A percentile compares a stretch with the other conserved stretches of the same genome.
phyloP scores from a whole-genome alignment of 1,140 invertebrate genomes.

The Drosophila funebris region DNA sequence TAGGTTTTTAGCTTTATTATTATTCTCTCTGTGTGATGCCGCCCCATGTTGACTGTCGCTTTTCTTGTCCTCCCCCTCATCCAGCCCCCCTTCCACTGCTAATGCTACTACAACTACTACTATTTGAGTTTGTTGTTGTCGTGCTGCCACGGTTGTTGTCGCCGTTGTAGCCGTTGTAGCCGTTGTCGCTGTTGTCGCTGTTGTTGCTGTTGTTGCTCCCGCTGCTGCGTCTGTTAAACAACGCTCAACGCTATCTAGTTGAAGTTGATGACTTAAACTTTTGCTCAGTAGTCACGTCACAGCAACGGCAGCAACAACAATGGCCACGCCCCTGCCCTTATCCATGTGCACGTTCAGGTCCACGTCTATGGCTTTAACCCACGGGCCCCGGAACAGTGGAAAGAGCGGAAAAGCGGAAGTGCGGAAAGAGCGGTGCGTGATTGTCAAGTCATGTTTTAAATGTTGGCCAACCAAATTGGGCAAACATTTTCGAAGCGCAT shows the following conservation, averaged over 20 bases:
- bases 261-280: conserved; percentile 76
- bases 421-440: conserved; percentile 48
- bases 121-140: neutral
- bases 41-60: neutral
- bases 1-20: neutral
- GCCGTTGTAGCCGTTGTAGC: neutral
- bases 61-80: neutral
- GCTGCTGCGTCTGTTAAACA: conserved; percentile 56
- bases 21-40: neutral
- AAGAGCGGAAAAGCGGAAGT: neutral
- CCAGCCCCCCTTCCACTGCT: too few species aligned
- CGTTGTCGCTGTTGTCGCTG: conserved; percentile 1
- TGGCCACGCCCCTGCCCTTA: neutral
- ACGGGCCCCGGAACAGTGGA: too few species aligned
- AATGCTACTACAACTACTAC: too few species aligned
- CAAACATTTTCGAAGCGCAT: conserved; percentile 67
- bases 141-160: neutral
- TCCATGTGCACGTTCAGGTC: neutral
- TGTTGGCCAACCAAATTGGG: conserved; percentile 79
- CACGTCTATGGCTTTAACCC: neutral
- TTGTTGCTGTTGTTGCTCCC: conserved; percentile 1
- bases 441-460: conserved; percentile 81
- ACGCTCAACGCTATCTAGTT: conserved; percentile 72
- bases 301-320: conserved; percentile 1
- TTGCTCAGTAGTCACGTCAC: conserved; percentile 54